Evolutionary conservation across 2,888 invertebrate species (phyloP).

Genomic region (Drosophila anceps): DNA sequence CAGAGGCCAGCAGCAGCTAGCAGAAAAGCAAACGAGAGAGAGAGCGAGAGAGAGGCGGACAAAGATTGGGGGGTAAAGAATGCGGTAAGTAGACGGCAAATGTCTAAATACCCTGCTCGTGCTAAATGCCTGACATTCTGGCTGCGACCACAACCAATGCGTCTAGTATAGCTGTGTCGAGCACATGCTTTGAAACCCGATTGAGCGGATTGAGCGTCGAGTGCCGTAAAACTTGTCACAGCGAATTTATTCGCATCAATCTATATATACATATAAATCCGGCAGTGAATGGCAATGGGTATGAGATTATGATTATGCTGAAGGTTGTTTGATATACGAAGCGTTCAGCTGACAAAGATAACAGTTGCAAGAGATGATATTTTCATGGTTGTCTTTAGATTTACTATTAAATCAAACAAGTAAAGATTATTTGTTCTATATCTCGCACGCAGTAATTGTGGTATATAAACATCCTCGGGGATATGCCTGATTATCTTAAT

Average conservation of each 20-base stretch:
- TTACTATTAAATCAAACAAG: background rate
- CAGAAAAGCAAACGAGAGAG: background rate
- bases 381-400: background rate
- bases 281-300: background rate
- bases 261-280: slow-evolving; percentile 4
- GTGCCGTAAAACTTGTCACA: slow-evolving; percentile 1
- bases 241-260: background rate
- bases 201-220: slow-evolving; percentile 21
- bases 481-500: background rate
- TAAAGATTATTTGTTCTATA: too few species aligned
- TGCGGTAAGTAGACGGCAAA: slow-evolving; percentile 70
- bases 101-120: slow-evolving; percentile 79
- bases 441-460: too few species aligned
- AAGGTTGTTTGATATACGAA: background rate
- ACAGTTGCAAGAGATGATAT: background rate
- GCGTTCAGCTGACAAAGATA: background rate
- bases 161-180: slow-evolving; percentile 13
- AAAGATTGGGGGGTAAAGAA: background rate
- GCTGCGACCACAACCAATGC: slow-evolving; percentile 66
- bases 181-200: slow-evolving; percentile 5
- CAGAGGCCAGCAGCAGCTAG: slow-evolving; percentile 53
- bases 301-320: slow-evolving; percentile 10
- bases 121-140: slow-evolving; percentile 75
- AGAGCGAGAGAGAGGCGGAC: background rate
- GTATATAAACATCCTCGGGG: background rate